A percentile compares a stretch with the other conserved stretches of the same genome.
These are phyloP conservation scores for Microplitis mediator DNA, from an alignment of 1,140 invertebrate species.

Conservation along the genomic window DNA sequence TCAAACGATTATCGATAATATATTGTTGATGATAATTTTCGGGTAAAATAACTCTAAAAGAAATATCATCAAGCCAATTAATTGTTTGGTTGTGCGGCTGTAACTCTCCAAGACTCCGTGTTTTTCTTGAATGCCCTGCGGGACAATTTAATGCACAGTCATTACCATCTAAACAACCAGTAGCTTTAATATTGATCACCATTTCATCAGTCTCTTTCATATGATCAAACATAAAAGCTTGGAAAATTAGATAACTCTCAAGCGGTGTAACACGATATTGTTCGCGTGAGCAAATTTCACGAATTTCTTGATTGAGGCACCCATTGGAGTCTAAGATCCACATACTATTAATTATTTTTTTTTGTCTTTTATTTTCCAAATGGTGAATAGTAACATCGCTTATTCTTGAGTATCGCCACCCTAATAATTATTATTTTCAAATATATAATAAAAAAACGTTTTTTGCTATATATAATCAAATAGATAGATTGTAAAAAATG, in stretches of 20 bases:
- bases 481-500: neutral
- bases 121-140: constrained; percentile 37
- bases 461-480: neutral
- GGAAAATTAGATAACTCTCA: constrained; percentile 64
- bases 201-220: constrained; percentile 70
- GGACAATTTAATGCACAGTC: constrained; percentile 63
- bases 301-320: constrained; percentile 67
- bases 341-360: constrained; percentile 54
- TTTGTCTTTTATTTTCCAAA: constrained; percentile 46
- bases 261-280: constrained; percentile 58
- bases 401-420: constrained; percentile 69
- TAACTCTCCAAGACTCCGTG: constrained; percentile 30
- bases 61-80: constrained; percentile 45
- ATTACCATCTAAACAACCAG: constrained; percentile 66
- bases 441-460: neutral
- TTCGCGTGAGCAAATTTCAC: constrained; percentile 63
- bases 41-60: constrained; percentile 37
- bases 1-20: constrained; percentile 20
- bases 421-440: constrained; percentile 45
- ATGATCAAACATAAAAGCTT: constrained; percentile 73
- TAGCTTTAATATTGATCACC: constrained; percentile 66
- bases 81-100: constrained; percentile 33
- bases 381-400: constrained; percentile 66
- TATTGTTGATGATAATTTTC: neutral
- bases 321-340: constrained; percentile 64